These are phyloP conservation scores for Drosophila eugracilis DNA, from an alignment of 1,140 invertebrate species.

Conservation along the genomic window DNA sequence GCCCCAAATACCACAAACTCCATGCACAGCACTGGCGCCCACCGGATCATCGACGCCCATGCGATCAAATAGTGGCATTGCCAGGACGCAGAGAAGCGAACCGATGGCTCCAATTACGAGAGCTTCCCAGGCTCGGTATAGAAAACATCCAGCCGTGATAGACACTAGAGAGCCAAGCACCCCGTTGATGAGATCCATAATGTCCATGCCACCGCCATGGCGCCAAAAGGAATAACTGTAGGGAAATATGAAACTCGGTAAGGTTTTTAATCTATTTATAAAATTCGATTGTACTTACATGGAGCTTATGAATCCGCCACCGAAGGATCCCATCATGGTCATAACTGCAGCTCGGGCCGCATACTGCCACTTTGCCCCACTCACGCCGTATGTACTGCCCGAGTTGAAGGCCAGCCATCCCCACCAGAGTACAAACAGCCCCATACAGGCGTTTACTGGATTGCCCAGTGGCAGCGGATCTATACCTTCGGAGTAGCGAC, in stretches of 20 bases:
- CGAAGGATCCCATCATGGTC: conserved; percentile 95
- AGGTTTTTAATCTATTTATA: neutral
- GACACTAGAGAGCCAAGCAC: conserved; percentile 94
- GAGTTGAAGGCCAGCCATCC: conserved; percentile 98
- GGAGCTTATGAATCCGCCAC: conserved; percentile 92
- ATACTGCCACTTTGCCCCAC: conserved; percentile 89
- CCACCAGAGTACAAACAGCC: conserved; percentile 97
- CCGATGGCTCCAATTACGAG: conserved; percentile 93
- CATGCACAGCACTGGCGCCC: conserved; percentile 95
- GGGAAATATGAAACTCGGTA: neutral
- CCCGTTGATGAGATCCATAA: conserved; percentile 95
- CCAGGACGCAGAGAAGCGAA: conserved; percentile 89
- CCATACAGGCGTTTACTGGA: conserved; percentile 96
- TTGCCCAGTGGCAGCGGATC: conserved; percentile 92
- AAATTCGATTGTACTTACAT: conserved; percentile 76
- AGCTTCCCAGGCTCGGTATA: conserved; percentile 94
- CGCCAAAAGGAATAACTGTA: conserved; percentile 88
- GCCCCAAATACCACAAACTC: conserved; percentile 90
- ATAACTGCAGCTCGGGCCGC: conserved; percentile 95
- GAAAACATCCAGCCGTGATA: conserved; percentile 96
- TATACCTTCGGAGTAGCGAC: conserved; percentile 92
- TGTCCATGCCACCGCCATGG: conserved; percentile 90
- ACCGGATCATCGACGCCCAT: conserved; percentile 95
- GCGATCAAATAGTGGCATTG: conserved; percentile 90
- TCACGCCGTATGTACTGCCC: conserved; percentile 93